Evolutionary conservation across 2,113 vertebrate genomes (phyloP).

Genomic region (Diadophis punctatus): DNA sequence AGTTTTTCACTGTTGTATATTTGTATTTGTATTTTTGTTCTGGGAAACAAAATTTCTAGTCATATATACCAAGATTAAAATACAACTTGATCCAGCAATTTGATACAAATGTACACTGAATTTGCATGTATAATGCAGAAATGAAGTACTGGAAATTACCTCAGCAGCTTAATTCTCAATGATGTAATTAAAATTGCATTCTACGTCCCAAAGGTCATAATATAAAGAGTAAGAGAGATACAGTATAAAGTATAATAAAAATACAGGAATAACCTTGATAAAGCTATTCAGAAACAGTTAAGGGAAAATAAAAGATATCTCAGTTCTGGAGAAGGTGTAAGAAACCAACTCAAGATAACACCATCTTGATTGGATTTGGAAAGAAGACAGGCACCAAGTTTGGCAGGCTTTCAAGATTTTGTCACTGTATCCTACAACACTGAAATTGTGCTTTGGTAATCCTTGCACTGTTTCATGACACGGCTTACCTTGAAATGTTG

Average conservation of each 20-base stretch:
- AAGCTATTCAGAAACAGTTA: not conserved
- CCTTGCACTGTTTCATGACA: not conserved
- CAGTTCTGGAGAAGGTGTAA: not conserved
- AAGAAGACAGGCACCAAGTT: not conserved
- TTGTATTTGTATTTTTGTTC: not conserved
- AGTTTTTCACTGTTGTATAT: not conserved
- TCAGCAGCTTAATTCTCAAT: not conserved
- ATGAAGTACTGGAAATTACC: not conserved
- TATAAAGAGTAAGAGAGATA: not conserved
- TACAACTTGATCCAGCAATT: not conserved
- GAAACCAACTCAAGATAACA: not conserved
- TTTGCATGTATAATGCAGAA: not conserved
- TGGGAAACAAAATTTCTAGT: not conserved
- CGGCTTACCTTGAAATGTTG: not conserved
- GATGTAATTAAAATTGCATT: not conserved
- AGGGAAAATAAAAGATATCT: not conserved
- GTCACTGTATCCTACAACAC: not conserved
- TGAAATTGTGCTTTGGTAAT: not conserved
- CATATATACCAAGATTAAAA: not conserved
- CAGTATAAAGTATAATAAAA: not conserved
- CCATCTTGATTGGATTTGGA: not conserved
- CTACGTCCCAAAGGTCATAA: not conserved
- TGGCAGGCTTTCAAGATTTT: not conserved
- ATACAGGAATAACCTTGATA: not conserved
- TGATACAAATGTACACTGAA: not conserved